Evolutionary conservation across 2,888 invertebrate genomes (phyloP).

Genomic region (Sesia apiformis): DNA sequence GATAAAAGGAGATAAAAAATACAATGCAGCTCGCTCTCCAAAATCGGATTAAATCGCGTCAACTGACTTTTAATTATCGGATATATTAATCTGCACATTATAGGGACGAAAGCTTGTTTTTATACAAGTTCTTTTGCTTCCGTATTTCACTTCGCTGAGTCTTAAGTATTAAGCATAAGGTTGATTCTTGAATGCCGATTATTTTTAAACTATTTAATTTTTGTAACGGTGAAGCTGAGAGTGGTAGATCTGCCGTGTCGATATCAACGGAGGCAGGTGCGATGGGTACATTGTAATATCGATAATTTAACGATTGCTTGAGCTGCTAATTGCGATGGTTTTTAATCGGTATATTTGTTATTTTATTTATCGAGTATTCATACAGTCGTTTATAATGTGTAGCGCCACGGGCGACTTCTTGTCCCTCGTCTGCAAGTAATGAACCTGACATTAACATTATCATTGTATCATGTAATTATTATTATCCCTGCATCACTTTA

Average conservation of each 20-base stretch:
- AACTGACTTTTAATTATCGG: constrained; percentile 21
- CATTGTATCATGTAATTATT: too few species aligned
- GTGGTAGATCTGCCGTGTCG: not conserved
- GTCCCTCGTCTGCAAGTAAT: too few species aligned
- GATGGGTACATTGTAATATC: not conserved
- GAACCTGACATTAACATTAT: too few species aligned
- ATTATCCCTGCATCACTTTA: too few species aligned
- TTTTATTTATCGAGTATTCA: not conserved
- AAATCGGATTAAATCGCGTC: not conserved
- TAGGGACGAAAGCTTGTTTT: not conserved
- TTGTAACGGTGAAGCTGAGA: too few species aligned
- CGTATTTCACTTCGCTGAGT: too few species aligned
- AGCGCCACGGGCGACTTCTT: too few species aligned
- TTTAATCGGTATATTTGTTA: not conserved
- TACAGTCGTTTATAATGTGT: too few species aligned
- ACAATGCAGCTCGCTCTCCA: too few species aligned
- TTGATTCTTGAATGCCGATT: not conserved
- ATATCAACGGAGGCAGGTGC: constrained; percentile 9
- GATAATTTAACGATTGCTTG: constrained; percentile 1
- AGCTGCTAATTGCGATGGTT: constrained; percentile 1
- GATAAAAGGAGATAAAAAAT: too few species aligned
- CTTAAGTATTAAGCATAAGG: not conserved
- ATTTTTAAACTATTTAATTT: not conserved
- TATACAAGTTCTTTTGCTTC: not conserved
- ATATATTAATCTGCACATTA: constrained; percentile 19